Evolutionary conservation across 2,888 invertebrate genomes (phyloP).

Genomic region (Watsonalla binaria): DNA sequence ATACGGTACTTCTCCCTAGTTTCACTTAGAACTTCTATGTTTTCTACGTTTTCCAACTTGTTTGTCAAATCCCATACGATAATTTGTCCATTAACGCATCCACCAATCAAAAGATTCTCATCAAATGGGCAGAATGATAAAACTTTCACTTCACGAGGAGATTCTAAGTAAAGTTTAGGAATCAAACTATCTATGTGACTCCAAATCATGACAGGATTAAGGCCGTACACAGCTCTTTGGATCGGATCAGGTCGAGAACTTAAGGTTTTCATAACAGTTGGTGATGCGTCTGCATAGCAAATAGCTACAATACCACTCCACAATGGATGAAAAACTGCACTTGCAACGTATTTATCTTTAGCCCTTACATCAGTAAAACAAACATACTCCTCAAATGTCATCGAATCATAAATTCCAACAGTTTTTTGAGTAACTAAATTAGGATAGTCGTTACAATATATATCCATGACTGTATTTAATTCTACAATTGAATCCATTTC

Average conservation of each 20-base stretch:
- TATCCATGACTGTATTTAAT: constrained; percentile 76
- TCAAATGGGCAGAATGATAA: constrained; percentile 84
- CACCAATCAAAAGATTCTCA: constrained; percentile 84
- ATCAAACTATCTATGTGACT: constrained; percentile 83
- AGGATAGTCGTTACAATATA: constrained; percentile 81
- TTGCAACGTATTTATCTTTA: constrained; percentile 82
- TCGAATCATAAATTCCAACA: constrained; percentile 48
- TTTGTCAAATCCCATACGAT: constrained; percentile 84
- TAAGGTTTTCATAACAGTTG: constrained; percentile 61
- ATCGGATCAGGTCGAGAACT: constrained; percentile 65
- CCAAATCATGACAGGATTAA: constrained; percentile 86
- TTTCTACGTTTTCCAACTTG: constrained; percentile 81
- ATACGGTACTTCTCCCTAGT: constrained; percentile 81
- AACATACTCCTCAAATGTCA: constrained; percentile 73
- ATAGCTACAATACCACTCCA: constrained; percentile 83
- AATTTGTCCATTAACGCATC: constrained; percentile 85
- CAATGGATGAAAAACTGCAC: constrained; percentile 84
- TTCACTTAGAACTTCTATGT: constrained; percentile 79
- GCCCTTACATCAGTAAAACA: constrained; percentile 84
- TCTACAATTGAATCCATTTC: constrained; percentile 60
- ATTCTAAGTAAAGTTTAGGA: constrained; percentile 84
- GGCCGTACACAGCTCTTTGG: constrained; percentile 77
- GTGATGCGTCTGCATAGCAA: constrained; percentile 81
- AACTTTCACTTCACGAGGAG: constrained; percentile 81
- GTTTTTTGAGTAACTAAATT: constrained; percentile 59